Evolutionary conservation across 2,113 vertebrate genomes (phyloP).

Genomic region (Cyprinodon brontotheroides): DNA sequence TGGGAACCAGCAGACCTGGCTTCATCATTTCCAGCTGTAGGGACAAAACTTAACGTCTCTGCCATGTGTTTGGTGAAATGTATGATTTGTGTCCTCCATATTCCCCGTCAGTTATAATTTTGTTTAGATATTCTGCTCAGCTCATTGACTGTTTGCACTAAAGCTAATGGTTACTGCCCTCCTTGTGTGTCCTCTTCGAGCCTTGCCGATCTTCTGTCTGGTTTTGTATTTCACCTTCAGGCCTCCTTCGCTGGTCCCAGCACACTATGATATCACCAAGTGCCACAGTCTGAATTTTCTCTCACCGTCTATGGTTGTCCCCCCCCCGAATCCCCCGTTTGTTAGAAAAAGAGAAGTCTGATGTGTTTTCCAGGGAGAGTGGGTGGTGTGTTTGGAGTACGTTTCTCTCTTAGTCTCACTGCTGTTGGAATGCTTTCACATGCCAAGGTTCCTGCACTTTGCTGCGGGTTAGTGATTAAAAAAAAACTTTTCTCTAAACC

Average conservation of each 20-base stretch:
- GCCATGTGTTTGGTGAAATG: not conserved
- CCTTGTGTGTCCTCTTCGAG: conserved; percentile 34
- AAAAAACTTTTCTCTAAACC: not conserved
- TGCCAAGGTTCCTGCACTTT: conserved; percentile 10
- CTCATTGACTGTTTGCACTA: conserved; percentile 54
- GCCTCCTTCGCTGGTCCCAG: conserved; percentile 47
- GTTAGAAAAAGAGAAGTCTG: conserved; percentile 70
- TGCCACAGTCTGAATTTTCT: conserved; percentile 64
- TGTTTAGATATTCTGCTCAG: conserved; percentile 31
- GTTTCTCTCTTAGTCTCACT: conserved; percentile 36
- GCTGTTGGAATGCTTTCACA: conserved; percentile 31
- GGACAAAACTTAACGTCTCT: conserved; percentile 5
- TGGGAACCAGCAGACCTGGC: not conserved
- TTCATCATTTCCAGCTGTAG: not conserved
- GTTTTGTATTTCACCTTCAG: conserved; percentile 62
- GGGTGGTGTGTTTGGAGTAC: conserved; percentile 28
- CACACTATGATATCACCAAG: conserved; percentile 69
- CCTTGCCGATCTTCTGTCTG: conserved; percentile 44
- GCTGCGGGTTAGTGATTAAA: not conserved
- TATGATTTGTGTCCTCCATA: conserved; percentile 53
- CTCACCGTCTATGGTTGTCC: conserved; percentile 52
- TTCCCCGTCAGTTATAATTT: conserved; percentile 44
- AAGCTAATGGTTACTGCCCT: conserved; percentile 51
- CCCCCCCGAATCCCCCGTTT: conserved; percentile 46
- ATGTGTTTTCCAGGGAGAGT: conserved; percentile 74